phyloP scores from a whole-genome alignment of 2,797 vertebrate genomes.

The Falco naumanni region DNA sequence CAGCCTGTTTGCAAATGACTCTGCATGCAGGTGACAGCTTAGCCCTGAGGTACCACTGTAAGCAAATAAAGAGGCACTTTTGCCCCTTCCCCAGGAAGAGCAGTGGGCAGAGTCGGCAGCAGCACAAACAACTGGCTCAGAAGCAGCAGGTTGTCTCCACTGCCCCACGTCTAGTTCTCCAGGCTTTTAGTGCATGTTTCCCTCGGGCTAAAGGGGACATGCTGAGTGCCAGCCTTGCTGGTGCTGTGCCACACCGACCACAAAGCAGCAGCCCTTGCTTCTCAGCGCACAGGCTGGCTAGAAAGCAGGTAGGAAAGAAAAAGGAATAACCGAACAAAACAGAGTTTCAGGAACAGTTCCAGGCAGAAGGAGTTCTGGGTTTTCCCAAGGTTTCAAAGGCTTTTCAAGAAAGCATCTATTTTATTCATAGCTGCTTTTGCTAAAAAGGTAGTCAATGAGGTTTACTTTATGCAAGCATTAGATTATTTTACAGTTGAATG shows the following conservation, averaged over 20 bases:
- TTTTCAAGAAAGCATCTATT: background rate
- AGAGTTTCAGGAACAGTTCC: background rate
- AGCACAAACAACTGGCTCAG: rapidly evolving
- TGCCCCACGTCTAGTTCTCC: background rate
- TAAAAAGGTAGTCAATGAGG: background rate
- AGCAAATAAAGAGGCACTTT: background rate
- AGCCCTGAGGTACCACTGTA: background rate
- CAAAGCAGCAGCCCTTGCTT: background rate
- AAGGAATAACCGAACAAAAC: background rate
- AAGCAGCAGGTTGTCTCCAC: background rate
- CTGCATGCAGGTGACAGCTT: constrained; percentile 46
- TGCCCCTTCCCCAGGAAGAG: background rate
- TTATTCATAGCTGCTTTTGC: background rate
- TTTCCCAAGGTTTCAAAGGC: background rate
- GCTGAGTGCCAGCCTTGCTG: background rate
- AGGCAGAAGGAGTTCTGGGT: background rate
- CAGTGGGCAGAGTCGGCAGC: background rate
- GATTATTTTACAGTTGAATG: background rate
- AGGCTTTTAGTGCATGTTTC: background rate
- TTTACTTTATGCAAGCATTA: background rate
- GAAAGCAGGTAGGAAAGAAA: background rate
- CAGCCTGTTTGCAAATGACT: constrained; percentile 64
- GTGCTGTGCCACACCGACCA: background rate
- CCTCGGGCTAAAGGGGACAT: background rate
- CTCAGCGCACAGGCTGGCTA: background rate